Conservation (phyloP, 2,888 invertebrate species). For the Phlogophora meticulosa region DNA sequence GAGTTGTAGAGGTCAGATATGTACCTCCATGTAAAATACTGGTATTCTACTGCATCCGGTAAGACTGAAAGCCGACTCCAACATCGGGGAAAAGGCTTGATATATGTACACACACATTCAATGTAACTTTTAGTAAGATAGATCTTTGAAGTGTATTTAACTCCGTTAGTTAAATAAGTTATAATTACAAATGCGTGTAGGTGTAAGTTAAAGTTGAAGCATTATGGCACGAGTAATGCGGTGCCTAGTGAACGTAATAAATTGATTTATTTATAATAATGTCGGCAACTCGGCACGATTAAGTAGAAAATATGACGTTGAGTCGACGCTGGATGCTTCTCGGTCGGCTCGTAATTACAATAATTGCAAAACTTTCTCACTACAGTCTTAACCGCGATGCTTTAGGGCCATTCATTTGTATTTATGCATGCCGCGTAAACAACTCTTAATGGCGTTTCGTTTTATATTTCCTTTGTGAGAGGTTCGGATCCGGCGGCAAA, state of each 20-base stretch:
- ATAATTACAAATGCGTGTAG: slow-evolving; percentile 65
- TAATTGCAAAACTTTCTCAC: slow-evolving; percentile 89
- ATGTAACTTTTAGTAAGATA: slow-evolving; percentile 49
- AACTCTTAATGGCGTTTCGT: slow-evolving; percentile 77
- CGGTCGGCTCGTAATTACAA: slow-evolving; percentile 87
- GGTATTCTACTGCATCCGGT: too few relatives aligned
- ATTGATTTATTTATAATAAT: slow-evolving; percentile 85
- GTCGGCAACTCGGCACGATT: slow-evolving; percentile 84
- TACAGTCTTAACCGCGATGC: slow-evolving; percentile 81
- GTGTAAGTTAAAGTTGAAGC: slow-evolving; percentile 68
- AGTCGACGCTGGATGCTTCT: slow-evolving; percentile 82
- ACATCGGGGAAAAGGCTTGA: too few relatives aligned
- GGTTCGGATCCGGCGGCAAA: slow-evolving; percentile 49
- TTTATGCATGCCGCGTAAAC: slow-evolving; percentile 82
- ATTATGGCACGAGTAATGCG: slow-evolving; percentile 73
- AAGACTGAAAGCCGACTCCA: too few relatives aligned
- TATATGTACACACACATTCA: too few relatives aligned
- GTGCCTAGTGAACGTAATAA: slow-evolving; percentile 80
- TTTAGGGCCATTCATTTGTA: slow-evolving; percentile 84
- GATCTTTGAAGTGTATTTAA: slow-evolving; percentile 55
- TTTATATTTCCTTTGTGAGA: slow-evolving; percentile 74
- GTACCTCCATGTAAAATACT: too few relatives aligned
- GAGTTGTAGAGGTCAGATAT: too few relatives aligned
- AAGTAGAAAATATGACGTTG: slow-evolving; percentile 88
- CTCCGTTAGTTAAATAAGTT: slow-evolving; percentile 50